Conservation (phyloP, 1,140 invertebrate genomes). For the Zophobas atratus region DNA sequence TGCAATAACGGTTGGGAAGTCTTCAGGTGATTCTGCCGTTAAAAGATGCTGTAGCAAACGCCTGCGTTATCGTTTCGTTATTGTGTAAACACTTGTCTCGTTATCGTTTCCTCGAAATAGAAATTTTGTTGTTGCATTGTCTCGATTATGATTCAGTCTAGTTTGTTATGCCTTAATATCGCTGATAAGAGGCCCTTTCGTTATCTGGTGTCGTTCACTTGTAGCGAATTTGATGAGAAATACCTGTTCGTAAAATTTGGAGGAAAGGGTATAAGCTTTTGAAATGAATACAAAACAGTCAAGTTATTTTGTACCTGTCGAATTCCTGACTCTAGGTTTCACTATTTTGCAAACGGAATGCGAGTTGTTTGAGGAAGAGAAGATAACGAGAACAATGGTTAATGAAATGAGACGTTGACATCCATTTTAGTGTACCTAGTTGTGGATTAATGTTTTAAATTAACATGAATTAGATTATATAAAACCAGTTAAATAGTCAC, state of each 20-base stretch:
- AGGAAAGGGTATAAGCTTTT: too few species aligned
- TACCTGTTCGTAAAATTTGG: too few species aligned
- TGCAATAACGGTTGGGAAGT: background rate
- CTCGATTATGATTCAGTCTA: slow-evolving; percentile 12
- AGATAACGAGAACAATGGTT: background rate
- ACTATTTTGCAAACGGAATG: background rate
- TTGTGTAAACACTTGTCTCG: slow-evolving; percentile 24
- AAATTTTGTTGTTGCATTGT: background rate
- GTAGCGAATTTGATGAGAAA: background rate
- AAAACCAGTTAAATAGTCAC: background rate
- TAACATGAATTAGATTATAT: background rate
- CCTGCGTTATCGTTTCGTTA: slow-evolving; percentile 3
- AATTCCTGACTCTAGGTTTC: too few species aligned
- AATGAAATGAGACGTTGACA: too few species aligned
- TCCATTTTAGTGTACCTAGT: too few species aligned
- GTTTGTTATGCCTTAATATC: background rate
- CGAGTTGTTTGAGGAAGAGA: background rate
- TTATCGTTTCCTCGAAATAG: slow-evolving; percentile 23
- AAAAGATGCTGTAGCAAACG: too few species aligned
- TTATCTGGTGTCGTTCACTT: background rate
- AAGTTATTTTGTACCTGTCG: background rate
- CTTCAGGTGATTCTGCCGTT: too few species aligned
- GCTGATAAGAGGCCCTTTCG: slow-evolving; percentile 5
- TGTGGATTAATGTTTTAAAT: too few species aligned
- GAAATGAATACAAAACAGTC: too few species aligned